phyloP scores from a whole-genome alignment of 2,113 vertebrate genomes.

The Octodon degus region DNA sequence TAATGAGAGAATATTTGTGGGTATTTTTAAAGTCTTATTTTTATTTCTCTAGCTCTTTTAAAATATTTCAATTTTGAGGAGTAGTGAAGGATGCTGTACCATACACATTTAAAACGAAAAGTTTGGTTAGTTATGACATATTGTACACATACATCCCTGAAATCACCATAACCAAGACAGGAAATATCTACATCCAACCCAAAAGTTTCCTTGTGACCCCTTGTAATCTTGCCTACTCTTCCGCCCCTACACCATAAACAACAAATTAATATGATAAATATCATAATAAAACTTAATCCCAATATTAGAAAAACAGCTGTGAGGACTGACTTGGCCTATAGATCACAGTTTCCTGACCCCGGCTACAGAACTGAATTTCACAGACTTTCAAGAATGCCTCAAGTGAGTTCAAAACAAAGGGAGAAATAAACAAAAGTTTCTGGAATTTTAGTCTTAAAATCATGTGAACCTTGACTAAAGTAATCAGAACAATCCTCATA shows the following conservation, averaged over 20 bases:
- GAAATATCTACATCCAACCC: not conserved
- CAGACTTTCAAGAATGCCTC: not conserved
- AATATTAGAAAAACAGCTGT: not conserved
- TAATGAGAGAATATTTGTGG: not conserved
- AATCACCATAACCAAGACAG: not conserved
- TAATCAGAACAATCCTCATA: not conserved
- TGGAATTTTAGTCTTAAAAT: not conserved
- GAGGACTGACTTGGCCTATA: not conserved
- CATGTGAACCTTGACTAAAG: not conserved
- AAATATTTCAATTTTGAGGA: not conserved
- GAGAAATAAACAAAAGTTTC: not conserved
- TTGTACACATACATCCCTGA: not conserved
- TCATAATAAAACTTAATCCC: not conserved
- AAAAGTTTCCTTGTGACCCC: not conserved
- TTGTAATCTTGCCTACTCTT: not conserved
- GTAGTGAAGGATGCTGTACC: not conserved
- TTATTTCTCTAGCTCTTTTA: not conserved
- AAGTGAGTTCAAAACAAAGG: constrained; percentile 13
- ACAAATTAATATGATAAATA: not conserved
- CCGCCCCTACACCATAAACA: not conserved
- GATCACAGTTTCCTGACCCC: not conserved
- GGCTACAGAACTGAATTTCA: not conserved
- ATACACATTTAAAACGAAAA: not conserved
- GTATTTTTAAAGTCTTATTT: not conserved
- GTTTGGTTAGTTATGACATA: not conserved